Evolutionary conservation across 64 coral and sea anemone species (phyloP).

Genomic region (Stichodactyla mertensii): DNA sequence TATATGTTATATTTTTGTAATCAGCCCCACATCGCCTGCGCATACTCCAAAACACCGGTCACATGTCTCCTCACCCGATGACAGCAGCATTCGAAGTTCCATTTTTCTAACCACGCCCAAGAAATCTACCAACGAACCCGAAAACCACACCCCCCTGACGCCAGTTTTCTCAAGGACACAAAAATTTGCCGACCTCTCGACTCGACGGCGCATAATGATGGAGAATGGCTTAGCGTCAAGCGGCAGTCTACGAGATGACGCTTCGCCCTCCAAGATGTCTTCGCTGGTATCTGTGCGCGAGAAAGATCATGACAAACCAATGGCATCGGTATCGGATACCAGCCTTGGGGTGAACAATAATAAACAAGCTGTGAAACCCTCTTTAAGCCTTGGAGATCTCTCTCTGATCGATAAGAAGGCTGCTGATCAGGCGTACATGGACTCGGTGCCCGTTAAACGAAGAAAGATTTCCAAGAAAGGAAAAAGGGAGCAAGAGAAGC

Average conservation of each 20-base stretch:
- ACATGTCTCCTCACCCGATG: neutral
- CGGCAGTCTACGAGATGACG: constrained; percentile 24
- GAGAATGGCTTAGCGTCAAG: constrained; percentile 51
- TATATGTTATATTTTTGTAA: neutral
- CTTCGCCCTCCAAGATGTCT: constrained; percentile 35
- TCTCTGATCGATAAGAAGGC: constrained; percentile 64
- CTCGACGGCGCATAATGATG: constrained; percentile 56
- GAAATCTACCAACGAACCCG: neutral
- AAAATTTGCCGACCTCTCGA: constrained; percentile 70
- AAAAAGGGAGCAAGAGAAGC: neutral
- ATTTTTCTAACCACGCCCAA: constrained; percentile 6
- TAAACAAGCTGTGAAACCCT: constrained; percentile 46
- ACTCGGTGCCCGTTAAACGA: neutral
- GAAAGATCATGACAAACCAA: constrained; percentile 1
- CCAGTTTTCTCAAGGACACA: constrained; percentile 79
- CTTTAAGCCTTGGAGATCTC: constrained; percentile 63
- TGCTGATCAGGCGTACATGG: neutral
- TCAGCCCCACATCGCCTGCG: neutral
- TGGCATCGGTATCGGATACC: constrained; percentile 40
- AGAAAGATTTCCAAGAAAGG: neutral
- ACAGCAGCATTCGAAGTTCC: constrained; percentile 26
- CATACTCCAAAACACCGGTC: constrained; percentile 4
- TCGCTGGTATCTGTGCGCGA: constrained; percentile 47
- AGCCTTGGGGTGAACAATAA: constrained; percentile 18
- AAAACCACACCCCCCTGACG: constrained; percentile 1